A percentile compares a stretch with the other conserved stretches of the same genome.
Evolutionary conservation across 1,140 invertebrate species (phyloP).

Genomic region (Panonychus citri): DNA sequence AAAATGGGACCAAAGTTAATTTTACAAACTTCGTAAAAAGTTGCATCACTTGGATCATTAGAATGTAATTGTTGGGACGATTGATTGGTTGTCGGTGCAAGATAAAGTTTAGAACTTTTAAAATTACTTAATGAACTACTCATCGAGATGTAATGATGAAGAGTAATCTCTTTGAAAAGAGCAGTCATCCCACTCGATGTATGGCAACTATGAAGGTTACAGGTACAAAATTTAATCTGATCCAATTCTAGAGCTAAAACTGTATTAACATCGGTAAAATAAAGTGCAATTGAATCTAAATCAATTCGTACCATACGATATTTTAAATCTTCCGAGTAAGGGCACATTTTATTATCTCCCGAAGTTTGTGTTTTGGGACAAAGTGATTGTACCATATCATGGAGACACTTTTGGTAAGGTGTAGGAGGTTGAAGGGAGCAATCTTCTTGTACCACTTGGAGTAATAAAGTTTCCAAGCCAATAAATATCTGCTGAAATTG

Average conservation of each 20-base stretch:
- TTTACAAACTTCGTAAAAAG: conserved; percentile 80
- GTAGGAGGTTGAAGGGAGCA: conserved; percentile 57
- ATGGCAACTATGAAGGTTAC: conserved; percentile 75
- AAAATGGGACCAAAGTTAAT: conserved; percentile 65
- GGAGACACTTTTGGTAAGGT: conserved; percentile 54
- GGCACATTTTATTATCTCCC: conserved; percentile 39
- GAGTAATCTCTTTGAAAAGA: conserved; percentile 47
- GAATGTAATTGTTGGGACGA: not conserved
- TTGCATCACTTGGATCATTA: conserved; percentile 7
- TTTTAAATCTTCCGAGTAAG: conserved; percentile 69
- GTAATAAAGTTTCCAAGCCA: conserved; percentile 62
- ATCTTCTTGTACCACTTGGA: conserved; percentile 64
- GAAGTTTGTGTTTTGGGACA: conserved; percentile 41
- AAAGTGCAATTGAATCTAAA: conserved; percentile 71
- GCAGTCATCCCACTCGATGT: conserved; percentile 72
- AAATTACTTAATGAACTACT: conserved; percentile 14
- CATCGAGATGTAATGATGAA: conserved; percentile 34
- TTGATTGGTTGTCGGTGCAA: conserved; percentile 3
- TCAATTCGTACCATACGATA: conserved; percentile 77
- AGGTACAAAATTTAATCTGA: conserved; percentile 62
- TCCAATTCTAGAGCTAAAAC: conserved; percentile 57
- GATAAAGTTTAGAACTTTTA: conserved; percentile 14
- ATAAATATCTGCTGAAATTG: conserved; percentile 59
- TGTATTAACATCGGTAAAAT: conserved; percentile 64
- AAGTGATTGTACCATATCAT: conserved; percentile 46